These are phyloP conservation scores for Agriotes lineatus DNA, from an alignment of 2,888 invertebrate species.

Conservation along the genomic window DNA sequence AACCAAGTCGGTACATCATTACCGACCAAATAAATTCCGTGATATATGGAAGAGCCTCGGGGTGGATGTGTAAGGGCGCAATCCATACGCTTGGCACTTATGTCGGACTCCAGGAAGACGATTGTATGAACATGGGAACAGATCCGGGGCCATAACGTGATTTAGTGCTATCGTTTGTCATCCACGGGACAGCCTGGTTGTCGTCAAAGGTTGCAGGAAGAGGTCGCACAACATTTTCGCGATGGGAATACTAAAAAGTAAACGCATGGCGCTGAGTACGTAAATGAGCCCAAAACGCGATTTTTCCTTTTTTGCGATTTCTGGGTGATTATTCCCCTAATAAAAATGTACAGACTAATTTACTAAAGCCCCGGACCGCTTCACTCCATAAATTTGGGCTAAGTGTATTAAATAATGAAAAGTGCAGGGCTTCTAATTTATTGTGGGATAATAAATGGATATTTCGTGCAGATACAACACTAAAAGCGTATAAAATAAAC, in stretches of 20 bases:
- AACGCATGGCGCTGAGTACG: not conserved
- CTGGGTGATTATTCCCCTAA: not conserved
- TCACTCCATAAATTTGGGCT: slow-evolving; percentile 25
- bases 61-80: slow-evolving; percentile 7
- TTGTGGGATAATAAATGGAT: slow-evolving; percentile 52
- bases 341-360: slow-evolving; percentile 19
- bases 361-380: slow-evolving; percentile 15
- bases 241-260: slow-evolving; percentile 25
- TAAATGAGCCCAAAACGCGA: not conserved
- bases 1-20: not conserved
- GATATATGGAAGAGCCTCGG: slow-evolving; percentile 10
- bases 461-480: slow-evolving; percentile 52
- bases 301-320: not conserved
- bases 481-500: slow-evolving; percentile 57
- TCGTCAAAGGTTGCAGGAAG: slow-evolving; percentile 42
- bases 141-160: slow-evolving; percentile 53
- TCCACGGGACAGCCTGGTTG: slow-evolving; percentile 56
- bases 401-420: slow-evolving; percentile 41
- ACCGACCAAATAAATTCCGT: slow-evolving; percentile 6
- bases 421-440: slow-evolving; percentile 49
- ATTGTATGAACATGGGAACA: slow-evolving; percentile 35
- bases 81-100: slow-evolving; percentile 31
- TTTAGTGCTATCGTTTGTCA: slow-evolving; percentile 60
- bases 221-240: slow-evolving; percentile 21
- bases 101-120: slow-evolving; percentile 25